Evolutionary conservation across 2,797 vertebrate species (phyloP).

Genomic region (Hydrophis major): DNA sequence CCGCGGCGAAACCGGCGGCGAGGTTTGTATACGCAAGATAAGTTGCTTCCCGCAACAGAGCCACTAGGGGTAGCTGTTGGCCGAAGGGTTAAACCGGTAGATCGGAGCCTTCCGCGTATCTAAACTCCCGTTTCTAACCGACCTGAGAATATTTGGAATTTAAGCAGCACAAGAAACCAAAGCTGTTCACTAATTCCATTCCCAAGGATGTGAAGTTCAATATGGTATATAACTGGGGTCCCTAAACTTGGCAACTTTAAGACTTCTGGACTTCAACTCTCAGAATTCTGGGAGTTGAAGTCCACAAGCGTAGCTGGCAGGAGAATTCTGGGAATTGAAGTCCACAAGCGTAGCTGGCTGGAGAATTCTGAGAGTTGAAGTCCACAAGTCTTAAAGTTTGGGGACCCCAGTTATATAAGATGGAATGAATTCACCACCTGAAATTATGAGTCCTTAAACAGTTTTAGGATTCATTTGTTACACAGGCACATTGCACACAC

Average conservation of each 20-base stretch:
- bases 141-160: neutral
- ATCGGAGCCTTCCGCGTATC: neutral
- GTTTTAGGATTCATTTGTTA: neutral
- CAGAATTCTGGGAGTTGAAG: no score
- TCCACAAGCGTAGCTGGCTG: no score
- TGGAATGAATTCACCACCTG: neutral
- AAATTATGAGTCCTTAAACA: neutral
- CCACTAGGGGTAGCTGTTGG: slow-evolving; percentile 78
- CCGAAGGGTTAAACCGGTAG: slow-evolving; percentile 53
- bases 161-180: neutral
- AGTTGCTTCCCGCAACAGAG: neutral
- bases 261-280: no score
- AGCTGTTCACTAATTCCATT: neutral
- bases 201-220: no score
- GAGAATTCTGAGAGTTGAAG: no score
- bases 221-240: neutral
- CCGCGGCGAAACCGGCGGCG: neutral
- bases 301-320: no score
- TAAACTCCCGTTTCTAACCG: neutral
- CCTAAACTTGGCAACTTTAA: no score
- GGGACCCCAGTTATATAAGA: neutral
- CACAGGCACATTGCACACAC: neutral
- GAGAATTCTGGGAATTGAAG: no score
- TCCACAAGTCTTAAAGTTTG: no score
- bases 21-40: neutral